Base-by-base conservation (phyloP, 2,888 invertebrate species). In the Exephanes ischioxanthus region DNA sequence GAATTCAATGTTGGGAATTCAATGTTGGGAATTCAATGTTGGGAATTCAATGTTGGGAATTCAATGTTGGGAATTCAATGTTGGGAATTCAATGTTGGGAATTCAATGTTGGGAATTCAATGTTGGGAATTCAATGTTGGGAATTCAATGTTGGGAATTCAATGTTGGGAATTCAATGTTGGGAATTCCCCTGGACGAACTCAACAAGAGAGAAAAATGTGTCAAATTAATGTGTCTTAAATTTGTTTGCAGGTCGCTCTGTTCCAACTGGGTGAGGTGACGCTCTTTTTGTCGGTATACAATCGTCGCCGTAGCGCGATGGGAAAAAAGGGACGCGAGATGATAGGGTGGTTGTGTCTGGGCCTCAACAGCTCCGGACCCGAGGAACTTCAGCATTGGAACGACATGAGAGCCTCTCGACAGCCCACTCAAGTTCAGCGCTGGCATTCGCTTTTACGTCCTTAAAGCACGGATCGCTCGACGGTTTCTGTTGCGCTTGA, bases 311-410 rank as follows among this genome's bases (percentile, higher is more conserved):
- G 98, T 89, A 98, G 98, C 93, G 97, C 97, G 88, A 99, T 99
- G 94, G 97, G 98, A 88, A 97, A 97, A 89, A 99, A 99, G 93
- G 97, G 98, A 89, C 98, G 99, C 92, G 99, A 99, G 94, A 98
- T 99, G 97, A 97, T 99, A 89, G 99, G 99, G 85, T 99, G 99
- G 99, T 98, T 99, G 95, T 97, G 98, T 85, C 94, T 99, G 82
- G 99, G 99, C 6, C 95, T 98, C 93, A 98, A 97, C 95, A 97
- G 98, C 89, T 98, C 98, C 80, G 98, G 98, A 30, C 97, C 98
- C 77, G 99, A 98, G 93, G 98, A 99, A 94, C 95, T 97, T 80
- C 96, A 97, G 30, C 99, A 99, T 94, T 99, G 99, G 99, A 97
- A 97, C 94, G 98, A 98, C 91, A 97, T 99, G 96, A 96, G 98